Conservation (phyloP, 2,113 vertebrate species). For the Perognathus longimembris region DNA sequence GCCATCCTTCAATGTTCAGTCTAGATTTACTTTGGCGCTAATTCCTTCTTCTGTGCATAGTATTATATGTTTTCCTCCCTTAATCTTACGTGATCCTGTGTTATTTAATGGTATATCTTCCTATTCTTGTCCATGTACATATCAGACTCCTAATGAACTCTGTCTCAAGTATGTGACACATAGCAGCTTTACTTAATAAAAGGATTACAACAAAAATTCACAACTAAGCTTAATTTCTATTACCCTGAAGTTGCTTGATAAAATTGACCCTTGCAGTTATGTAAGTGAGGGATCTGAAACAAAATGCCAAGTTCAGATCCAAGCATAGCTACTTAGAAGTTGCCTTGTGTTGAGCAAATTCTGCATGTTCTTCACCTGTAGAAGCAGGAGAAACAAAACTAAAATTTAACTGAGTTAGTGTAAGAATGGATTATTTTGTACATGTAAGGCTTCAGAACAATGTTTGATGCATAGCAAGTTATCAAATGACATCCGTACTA, state of each 20-base stretch:
- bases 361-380: background rate
- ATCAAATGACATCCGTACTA: background rate
- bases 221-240: slow-evolving; percentile 11
- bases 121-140: background rate
- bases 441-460: background rate
- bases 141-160: background rate
- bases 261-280: too few relatives aligned
- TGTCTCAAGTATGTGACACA: background rate
- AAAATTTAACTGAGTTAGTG: background rate
- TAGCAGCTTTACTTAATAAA: slow-evolving; percentile 18
- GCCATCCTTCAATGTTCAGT: background rate
- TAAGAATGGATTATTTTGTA: background rate
- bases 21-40: background rate
- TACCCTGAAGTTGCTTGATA: background rate
- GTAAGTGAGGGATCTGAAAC: too few relatives aligned
- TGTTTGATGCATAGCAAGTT: background rate
- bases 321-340: too few relatives aligned
- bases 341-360: too few relatives aligned
- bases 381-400: background rate
- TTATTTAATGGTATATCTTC: background rate
- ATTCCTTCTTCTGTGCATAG: background rate
- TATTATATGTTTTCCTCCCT: background rate
- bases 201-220: background rate
- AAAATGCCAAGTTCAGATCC: too few relatives aligned
- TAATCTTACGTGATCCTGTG: background rate